Base-by-base conservation (phyloP, 2,113 vertebrate species). In the Sardina pilchardus region DNA sequence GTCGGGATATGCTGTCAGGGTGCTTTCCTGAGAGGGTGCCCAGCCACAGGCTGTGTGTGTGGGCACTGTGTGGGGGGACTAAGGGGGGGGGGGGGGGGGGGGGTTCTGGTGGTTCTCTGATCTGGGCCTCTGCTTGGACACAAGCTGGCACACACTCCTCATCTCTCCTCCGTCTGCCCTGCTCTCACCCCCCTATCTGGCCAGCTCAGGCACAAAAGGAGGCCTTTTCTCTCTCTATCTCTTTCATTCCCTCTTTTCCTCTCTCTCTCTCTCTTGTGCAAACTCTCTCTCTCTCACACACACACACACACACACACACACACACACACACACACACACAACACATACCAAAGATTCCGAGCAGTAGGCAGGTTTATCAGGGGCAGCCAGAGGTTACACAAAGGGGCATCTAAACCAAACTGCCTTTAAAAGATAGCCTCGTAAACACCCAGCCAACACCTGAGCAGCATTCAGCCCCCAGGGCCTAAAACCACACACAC, bases 331-430 rank as follows among this genome's bases (percentile, higher is more conserved):
- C 87, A 85, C 81, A 84, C 86, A 81, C 86, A 56, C 84, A 86
- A 87, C 0, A 86, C 90, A 91, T 91, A 90, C 90, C 81, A 91
- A 43, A 88, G 86, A 95, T 92, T 30, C 91, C 89, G 89, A 81
- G 82, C 8, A 88, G 82, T 89, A 92, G 91, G 90, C 67, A 30
- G 0, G 85, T 0, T 87, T 85, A 81, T 71, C 88, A 75, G 85
- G 44, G 24, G 67, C 39, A 75, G 44, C 17, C n/a, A 71, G 63
- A 34, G 53, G 63, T 24, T 42, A 84, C 19, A n/a, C 53, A 39
- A 59, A 26, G 24, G 53, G 42, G 30, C 26, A 44, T 48, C n/a
- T 78, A 78, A 78, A 84, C 39, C 43, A 67, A 84, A 75, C 59
- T 17, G 12, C 83, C 59, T 45, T 39, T 78, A 59, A 36, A 36